Base-by-base conservation (phyloP, 2,113 vertebrate species). In the Xenopus borealis region DNA sequence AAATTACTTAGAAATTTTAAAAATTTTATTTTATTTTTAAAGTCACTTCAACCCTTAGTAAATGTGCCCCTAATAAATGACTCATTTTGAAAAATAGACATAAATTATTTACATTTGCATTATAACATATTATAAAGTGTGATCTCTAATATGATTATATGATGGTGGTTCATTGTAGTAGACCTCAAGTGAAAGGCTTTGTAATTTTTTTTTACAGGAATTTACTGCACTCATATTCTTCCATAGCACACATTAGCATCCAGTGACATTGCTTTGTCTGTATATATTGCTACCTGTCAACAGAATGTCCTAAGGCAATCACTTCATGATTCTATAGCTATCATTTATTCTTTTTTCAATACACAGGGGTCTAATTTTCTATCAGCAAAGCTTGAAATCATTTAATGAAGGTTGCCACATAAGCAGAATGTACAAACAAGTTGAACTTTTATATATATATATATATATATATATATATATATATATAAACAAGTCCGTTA, bases 311-410 rank as follows among this genome's bases (percentile, higher is more conserved):
- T 93, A 88, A 94, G 95, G 96, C 95, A 88, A 96, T 91, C 88
- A 91, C 92, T 95, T 93, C 92, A 86, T 83, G 83, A 88, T 93
- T 92, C 89, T 88, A 88, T 91, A 89, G 90, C 89, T 86, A 89
- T 88, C 90, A 90, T 92, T 91, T 90, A 88, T 91, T 93, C 93
- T 94, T 92, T 94, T 70, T 91, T 91, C 86, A 90, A 94, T 93
- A 93, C 89, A 90, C 93, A 86, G 84, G 93, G 92, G 93, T 88
- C 93, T 95, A 93, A 95, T 96, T 98, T 98, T 94, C 93, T 89
- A 95, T 96, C 92, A 91, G 92, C 87, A 97, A 96, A 95, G 94
- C 93, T 94, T 95, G 93, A 98, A 98, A 96, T 98, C 93, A 94
- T 89, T 88, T 87, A 90, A 77, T 77, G 74, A 77, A 94, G 91